Evolutionary conservation across 2,113 vertebrate species (phyloP).

Genomic region (Setophaga kirtlandii): DNA sequence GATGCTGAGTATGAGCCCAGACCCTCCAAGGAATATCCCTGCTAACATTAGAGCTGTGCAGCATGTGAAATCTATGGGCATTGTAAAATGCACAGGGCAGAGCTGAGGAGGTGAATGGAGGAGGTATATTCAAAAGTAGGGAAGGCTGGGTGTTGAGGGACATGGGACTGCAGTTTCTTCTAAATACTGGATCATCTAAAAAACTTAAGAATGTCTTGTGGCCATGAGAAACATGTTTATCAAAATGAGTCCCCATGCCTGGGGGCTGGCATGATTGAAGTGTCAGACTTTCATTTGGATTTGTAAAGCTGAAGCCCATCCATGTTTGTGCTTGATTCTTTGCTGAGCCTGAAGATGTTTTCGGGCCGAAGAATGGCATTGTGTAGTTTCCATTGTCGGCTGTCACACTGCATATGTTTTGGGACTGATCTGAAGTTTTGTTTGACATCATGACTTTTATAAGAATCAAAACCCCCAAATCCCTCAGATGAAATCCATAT

Average conservation of each 20-base stretch:
- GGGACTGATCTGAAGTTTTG: constrained; percentile 63
- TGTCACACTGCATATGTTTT: constrained; percentile 62
- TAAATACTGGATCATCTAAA: background rate
- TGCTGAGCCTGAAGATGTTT: constrained; percentile 20
- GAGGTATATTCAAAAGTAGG: background rate
- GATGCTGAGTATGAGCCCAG: background rate
- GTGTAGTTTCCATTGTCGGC: constrained; percentile 52
- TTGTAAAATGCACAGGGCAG: background rate
- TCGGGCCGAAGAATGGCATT: background rate
- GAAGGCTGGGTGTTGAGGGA: rapidly evolving
- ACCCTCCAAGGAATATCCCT: background rate
- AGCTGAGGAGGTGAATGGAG: background rate
- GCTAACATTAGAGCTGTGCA: background rate
- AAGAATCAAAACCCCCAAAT: constrained; percentile 66
- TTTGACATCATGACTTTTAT: constrained; percentile 66
- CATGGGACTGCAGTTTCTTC: background rate
- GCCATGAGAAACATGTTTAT: background rate
- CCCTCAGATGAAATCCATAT: constrained; percentile 70
- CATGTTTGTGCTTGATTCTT: constrained; percentile 1
- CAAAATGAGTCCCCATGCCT: background rate
- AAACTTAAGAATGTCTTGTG: background rate
- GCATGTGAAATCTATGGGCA: rapidly evolving
- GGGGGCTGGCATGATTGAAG: background rate
- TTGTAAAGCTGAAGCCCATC: background rate
- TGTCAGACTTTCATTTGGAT: background rate